Conservation (phyloP, 2,113 vertebrate genomes). For the Oreochromis tanganicae region DNA sequence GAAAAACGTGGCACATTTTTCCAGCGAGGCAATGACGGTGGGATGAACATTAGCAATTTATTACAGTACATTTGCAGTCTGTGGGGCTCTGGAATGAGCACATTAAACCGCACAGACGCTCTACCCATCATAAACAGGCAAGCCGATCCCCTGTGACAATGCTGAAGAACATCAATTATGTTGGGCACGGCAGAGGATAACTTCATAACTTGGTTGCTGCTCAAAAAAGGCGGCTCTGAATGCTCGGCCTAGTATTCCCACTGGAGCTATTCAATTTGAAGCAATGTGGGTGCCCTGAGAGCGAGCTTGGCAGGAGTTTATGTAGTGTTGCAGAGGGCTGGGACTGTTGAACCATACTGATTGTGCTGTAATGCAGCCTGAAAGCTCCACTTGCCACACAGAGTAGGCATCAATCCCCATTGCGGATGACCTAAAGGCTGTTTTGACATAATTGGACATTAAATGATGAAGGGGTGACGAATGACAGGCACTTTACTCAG, state of each 20-base stretch:
- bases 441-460: conserved; percentile 70
- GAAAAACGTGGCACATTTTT: conserved; percentile 15
- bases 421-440: conserved; percentile 50
- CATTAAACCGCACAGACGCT: conserved; percentile 38
- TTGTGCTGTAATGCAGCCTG: conserved; percentile 52
- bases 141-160: conserved; percentile 30
- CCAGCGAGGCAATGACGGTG: background rate
- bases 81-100: conserved; percentile 14
- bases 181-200: conserved; percentile 22
- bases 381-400: conserved; percentile 48
- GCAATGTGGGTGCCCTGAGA: conserved; percentile 17
- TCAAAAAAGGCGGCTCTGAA: conserved; percentile 12
- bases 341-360: conserved; percentile 36
- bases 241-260: background rate
- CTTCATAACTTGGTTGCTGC: conserved; percentile 30
- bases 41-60: conserved; percentile 36
- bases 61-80: conserved; percentile 25
- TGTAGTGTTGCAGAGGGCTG: conserved; percentile 34
- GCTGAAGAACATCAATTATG: conserved; percentile 43
- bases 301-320: conserved; percentile 9
- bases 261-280: conserved; percentile 38
- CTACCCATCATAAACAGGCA: conserved; percentile 18
- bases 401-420: conserved; percentile 49
- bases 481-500: conserved; percentile 49
- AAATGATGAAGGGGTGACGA: conserved; percentile 60